phyloP scores from a whole-genome alignment of 2,797 vertebrate genomes.

The Chaetodon trifasciatus region DNA sequence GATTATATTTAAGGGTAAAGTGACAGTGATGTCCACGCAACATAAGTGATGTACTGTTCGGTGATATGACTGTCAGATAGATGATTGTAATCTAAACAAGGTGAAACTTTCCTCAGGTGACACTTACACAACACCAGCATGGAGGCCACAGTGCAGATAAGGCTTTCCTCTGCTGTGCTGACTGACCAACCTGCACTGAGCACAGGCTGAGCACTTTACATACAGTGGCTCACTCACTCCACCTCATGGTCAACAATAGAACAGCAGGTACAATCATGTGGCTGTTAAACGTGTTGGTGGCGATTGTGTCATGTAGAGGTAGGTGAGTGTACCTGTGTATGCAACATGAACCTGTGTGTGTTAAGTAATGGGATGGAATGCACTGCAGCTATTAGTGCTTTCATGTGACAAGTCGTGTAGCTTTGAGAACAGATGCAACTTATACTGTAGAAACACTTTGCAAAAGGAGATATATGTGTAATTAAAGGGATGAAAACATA shows the following conservation, averaged over 20 bases:
- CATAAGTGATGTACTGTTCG: not conserved
- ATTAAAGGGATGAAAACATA: not conserved
- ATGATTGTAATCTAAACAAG: constrained; percentile 10
- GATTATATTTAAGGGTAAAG: not conserved
- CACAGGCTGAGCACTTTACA: no score
- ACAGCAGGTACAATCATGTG: constrained; percentile 5
- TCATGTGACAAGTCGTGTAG: not conserved
- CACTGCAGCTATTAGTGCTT: not conserved
- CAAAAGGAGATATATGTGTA: not conserved
- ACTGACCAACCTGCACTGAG: not conserved
- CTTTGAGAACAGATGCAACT: not conserved
- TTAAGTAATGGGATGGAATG: not conserved
- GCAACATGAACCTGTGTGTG: no score
- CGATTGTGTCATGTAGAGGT: not conserved
- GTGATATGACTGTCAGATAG: no score
- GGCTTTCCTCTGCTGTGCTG: not conserved
- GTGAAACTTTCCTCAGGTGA: constrained; percentile 2
- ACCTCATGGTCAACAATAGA: constrained; percentile 30
- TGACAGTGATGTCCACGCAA: not conserved
- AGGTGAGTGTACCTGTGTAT: not conserved
- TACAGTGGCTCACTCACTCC: constrained; percentile 2
- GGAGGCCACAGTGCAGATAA: not conserved
- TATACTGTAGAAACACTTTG: not conserved
- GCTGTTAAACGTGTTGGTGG: not conserved
- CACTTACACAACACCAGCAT: constrained; percentile 16